Evolutionary conservation across 2,888 invertebrate species (phyloP).

Genomic region (Nysson spinosus): DNA sequence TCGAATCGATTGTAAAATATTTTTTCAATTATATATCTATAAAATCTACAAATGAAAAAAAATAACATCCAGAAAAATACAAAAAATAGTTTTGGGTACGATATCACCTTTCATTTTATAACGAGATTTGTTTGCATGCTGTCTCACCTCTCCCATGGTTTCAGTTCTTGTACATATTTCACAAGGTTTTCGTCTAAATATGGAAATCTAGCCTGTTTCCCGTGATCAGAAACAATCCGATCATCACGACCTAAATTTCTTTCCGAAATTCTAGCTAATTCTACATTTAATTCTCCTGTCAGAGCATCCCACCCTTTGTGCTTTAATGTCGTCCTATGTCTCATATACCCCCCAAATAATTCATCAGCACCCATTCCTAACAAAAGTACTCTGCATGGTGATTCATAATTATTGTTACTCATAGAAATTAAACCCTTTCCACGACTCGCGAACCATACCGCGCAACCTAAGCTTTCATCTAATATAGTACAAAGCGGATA

Average conservation of each 20-base stretch:
- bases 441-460: constrained; percentile 96
- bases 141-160: constrained; percentile 84
- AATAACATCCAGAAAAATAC: no score
- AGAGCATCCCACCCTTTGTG: constrained; percentile 80
- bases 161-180: constrained; percentile 81
- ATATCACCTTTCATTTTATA: no score
- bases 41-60: no score
- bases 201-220: constrained; percentile 89
- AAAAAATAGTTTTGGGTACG: no score
- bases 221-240: constrained; percentile 93
- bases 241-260: constrained; percentile 98
- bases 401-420: constrained; percentile 75
- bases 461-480: constrained; percentile 97
- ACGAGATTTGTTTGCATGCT: constrained; percentile 4
- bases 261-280: constrained; percentile 91
- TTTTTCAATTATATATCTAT: no score
- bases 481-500: constrained; percentile 92
- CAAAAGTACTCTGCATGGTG: constrained; percentile 86
- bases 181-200: constrained; percentile 87
- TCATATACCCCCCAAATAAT: constrained; percentile 94
- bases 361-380: constrained; percentile 98
- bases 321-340: constrained; percentile 88
- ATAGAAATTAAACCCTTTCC: constrained; percentile 80
- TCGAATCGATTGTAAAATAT: no score
- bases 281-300: constrained; percentile 81